Evolutionary conservation across 2,113 vertebrate species (phyloP).

Genomic region (Varanus salvator): DNA sequence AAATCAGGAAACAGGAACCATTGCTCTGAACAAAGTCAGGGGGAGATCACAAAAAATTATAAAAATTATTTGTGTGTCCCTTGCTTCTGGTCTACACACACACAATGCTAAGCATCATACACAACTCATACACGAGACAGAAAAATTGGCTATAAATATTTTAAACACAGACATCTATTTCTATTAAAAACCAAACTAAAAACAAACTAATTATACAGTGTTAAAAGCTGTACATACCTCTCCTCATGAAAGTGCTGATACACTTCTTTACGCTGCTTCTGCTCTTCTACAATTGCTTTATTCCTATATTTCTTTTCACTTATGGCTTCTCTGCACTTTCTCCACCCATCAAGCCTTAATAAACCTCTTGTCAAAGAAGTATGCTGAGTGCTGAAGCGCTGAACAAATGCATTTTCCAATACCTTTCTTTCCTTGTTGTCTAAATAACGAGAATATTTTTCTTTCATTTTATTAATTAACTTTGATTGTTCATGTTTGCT

Average conservation of each 20-base stretch:
- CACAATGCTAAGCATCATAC: background rate
- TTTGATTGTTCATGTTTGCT: slow-evolving; percentile 29
- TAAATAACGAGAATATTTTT: slow-evolving; percentile 58
- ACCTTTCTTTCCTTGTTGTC: slow-evolving; percentile 58
- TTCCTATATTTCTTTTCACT: slow-evolving; percentile 47
- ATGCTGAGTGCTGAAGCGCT: slow-evolving; percentile 57
- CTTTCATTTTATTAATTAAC: slow-evolving; percentile 54
- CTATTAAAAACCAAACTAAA: background rate
- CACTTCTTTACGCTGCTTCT: slow-evolving; percentile 37
- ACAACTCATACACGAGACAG: background rate
- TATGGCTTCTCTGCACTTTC: background rate
- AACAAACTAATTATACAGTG: background rate
- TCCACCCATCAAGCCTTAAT: slow-evolving; percentile 41
- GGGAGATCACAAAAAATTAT: background rate
- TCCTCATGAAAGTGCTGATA: slow-evolving; percentile 28
- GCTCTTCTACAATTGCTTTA: slow-evolving; percentile 32
- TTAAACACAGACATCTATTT: no score
- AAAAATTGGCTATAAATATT: background rate
- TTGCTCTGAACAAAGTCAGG: background rate
- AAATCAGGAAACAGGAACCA: background rate
- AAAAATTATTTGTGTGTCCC: background rate
- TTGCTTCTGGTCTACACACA: no score
- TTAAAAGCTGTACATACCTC: slow-evolving; percentile 33
- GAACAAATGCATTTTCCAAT: slow-evolving; percentile 56
- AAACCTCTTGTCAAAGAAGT: slow-evolving; percentile 53